A percentile compares a stretch with the other conserved stretches of the same genome.
These are phyloP conservation scores for Stenoptilia bipunctidactyla DNA, from an alignment of 2,888 invertebrate species.

Conservation along the genomic window DNA sequence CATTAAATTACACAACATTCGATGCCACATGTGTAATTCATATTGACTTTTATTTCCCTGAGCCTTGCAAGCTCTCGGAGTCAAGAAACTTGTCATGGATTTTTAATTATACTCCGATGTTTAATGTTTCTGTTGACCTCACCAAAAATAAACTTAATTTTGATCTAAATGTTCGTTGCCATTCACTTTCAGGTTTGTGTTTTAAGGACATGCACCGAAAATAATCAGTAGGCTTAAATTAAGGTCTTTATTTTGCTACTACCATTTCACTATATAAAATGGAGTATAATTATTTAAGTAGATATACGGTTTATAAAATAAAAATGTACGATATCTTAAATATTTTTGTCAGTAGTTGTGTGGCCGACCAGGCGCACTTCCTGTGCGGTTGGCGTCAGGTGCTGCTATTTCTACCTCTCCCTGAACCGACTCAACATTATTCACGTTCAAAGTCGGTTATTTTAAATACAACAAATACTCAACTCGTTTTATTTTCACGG, in stretches of 20 bases:
- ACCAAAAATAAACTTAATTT: slow-evolving; percentile 19
- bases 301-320: too few species aligned
- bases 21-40: too few species aligned
- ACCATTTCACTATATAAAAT: too few species aligned
- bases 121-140: slow-evolving; percentile 16
- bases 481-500: slow-evolving; percentile 15
- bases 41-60: too few species aligned
- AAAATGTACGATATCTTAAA: too few species aligned
- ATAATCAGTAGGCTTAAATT: too few species aligned
- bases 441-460: slow-evolving; percentile 58
- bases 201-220: slow-evolving; percentile 19
- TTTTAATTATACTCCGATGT: slow-evolving; percentile 11
- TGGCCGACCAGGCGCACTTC: slow-evolving; percentile 45
- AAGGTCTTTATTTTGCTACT: too few species aligned
- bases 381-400: slow-evolving; percentile 46
- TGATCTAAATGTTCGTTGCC: slow-evolving; percentile 16
- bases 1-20: too few species aligned
- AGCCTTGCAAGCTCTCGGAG: not conserved
- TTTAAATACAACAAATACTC: slow-evolving; percentile 24
- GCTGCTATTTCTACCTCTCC: slow-evolving; percentile 56
- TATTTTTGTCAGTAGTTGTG: slow-evolving; percentile 14
- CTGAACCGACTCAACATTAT: slow-evolving; percentile 38
- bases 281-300: too few species aligned
- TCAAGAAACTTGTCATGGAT: not conserved
- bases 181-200: slow-evolving; percentile 19